phyloP scores from a whole-genome alignment of 2,888 invertebrate genomes.

The Eupithecia inturbata region DNA sequence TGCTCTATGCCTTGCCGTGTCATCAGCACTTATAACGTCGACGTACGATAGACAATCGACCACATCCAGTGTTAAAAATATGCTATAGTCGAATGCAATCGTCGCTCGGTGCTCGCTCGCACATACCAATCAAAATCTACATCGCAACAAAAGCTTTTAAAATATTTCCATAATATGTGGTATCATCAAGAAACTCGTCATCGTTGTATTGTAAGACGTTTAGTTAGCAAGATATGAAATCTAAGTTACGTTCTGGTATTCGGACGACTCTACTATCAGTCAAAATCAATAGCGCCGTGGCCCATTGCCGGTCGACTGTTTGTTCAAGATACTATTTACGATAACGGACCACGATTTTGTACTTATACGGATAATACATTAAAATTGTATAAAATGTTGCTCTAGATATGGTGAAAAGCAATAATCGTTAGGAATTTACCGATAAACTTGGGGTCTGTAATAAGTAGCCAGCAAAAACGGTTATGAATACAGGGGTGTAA shows the following conservation, averaged over 20 bases:
- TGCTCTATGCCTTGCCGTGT: background rate
- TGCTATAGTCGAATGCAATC: background rate
- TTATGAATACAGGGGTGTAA: background rate
- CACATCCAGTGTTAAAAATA: background rate
- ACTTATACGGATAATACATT: slow-evolving; percentile 38
- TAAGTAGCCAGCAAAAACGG: background rate
- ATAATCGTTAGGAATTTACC: slow-evolving; percentile 20
- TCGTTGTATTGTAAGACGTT: background rate
- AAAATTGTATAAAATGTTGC: slow-evolving; percentile 33
- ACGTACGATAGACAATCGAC: background rate
- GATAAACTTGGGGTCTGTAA: background rate
- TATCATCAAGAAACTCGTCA: background rate
- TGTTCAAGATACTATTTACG: slow-evolving; percentile 63
- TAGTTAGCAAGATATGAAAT: slow-evolving; percentile 27
- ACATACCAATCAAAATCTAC: background rate
- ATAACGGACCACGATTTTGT: slow-evolving; percentile 55
- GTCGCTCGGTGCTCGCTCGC: background rate
- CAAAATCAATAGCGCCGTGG: slow-evolving; percentile 70
- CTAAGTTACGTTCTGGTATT: slow-evolving; percentile 38
- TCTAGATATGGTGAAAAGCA: slow-evolving; percentile 29
- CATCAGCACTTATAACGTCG: background rate
- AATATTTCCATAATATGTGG: background rate
- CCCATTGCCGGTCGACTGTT: slow-evolving; percentile 59
- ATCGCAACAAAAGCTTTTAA: background rate
- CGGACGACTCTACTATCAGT: slow-evolving; percentile 63